phyloP scores from a whole-genome alignment of 2,888 invertebrate genomes.

The Cordilura impudica region DNA sequence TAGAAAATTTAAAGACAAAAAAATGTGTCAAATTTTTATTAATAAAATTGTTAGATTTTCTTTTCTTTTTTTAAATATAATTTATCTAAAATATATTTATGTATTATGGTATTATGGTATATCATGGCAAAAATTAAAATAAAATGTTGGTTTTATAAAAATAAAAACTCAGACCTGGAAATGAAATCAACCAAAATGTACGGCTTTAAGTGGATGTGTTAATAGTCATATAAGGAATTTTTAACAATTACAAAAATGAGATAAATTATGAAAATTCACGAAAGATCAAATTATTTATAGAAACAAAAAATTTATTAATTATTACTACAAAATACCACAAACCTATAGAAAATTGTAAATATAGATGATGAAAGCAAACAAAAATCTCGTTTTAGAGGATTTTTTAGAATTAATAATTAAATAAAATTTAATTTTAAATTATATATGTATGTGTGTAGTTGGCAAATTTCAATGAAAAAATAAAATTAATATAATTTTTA shows the following conservation, averaged over 20 bases:
- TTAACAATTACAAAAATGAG: conserved; percentile 13
- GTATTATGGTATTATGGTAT: too few species aligned
- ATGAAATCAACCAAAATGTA: conserved; percentile 38
- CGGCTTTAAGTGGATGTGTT: conserved; percentile 62
- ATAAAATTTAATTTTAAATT: conserved; percentile 33
- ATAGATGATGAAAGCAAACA: conserved; percentile 13
- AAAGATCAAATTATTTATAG: conserved; percentile 63
- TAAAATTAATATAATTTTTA: background rate
- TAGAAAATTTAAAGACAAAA: background rate
- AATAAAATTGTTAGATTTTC: background rate
- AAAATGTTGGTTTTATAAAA: conserved; percentile 13
- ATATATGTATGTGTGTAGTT: conserved; percentile 52
- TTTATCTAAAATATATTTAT: conserved; percentile 42
- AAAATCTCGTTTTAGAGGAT: conserved; percentile 62
- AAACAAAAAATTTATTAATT: conserved; percentile 1
- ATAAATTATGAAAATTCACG: conserved; percentile 61
- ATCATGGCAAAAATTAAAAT: background rate
- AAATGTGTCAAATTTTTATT: conserved; percentile 58
- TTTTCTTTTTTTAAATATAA: background rate
- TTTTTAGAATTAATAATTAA: conserved; percentile 19
- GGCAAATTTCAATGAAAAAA: too few species aligned
- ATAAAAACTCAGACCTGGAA: conserved; percentile 14
- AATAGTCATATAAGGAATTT: conserved; percentile 53
- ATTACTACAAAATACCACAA: background rate
- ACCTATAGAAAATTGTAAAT: conserved; percentile 32